Conservation (phyloP, 2,888 invertebrate species). For the Tipula vernalis region DNA sequence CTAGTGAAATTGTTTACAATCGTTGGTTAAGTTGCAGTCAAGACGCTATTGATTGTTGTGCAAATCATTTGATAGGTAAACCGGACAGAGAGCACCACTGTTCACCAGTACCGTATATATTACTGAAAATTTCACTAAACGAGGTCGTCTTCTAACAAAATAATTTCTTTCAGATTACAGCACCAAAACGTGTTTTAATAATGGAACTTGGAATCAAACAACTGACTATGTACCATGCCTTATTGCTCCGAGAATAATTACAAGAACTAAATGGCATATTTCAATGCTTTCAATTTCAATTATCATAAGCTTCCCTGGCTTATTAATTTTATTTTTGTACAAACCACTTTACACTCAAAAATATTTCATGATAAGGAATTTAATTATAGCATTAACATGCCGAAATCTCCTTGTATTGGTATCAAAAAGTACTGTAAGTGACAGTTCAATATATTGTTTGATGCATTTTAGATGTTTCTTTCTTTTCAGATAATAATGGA, state of each 20-base stretch:
- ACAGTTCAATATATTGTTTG: not conserved
- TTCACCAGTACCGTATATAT: conserved; percentile 40
- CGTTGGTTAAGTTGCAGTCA: conserved; percentile 19
- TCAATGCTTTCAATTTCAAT: conserved; percentile 40
- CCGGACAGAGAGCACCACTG: conserved; percentile 28
- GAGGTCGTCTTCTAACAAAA: not conserved
- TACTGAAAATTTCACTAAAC: not conserved
- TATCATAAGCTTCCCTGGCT: conserved; percentile 42
- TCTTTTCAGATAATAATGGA: conserved; percentile 34
- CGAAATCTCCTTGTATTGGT: conserved; percentile 45
- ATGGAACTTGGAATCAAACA: conserved; percentile 44
- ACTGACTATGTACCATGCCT: conserved; percentile 48
- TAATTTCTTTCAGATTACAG: conserved; percentile 39
- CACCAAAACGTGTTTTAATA: conserved; percentile 40
- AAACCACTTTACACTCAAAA: conserved; percentile 41
- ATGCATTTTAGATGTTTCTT: not conserved
- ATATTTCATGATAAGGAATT: conserved; percentile 45
- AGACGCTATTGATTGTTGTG: conserved; percentile 19
- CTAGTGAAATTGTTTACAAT: conserved; percentile 14
- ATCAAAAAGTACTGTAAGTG: conserved; percentile 35
- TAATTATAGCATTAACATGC: conserved; percentile 44
- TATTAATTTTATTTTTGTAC: conserved; percentile 43
- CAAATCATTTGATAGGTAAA: not conserved
- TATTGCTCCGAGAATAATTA: conserved; percentile 39
- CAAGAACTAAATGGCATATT: conserved; percentile 43